Conservation (phyloP, 2,113 vertebrate species). For the Bubalus kerabau region DNA sequence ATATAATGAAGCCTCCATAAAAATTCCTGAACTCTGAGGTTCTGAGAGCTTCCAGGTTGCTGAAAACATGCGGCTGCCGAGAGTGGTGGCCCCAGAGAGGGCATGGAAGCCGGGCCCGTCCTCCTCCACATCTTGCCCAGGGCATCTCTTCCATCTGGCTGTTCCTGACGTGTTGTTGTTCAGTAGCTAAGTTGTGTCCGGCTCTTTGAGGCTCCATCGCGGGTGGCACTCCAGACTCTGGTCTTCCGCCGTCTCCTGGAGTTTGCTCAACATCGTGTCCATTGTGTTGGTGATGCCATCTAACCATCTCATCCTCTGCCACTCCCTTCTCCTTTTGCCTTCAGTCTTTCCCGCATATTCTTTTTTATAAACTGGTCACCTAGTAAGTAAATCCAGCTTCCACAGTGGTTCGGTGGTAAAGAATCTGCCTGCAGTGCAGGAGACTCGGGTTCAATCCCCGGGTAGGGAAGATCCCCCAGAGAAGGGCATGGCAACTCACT, state of each 20-base stretch:
- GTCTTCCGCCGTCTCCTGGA: fast-evolving
- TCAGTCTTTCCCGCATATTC: neutral
- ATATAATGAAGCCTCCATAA: neutral
- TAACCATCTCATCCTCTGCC: neutral
- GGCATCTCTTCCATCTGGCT: neutral
- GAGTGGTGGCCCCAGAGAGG: neutral
- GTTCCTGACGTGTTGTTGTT: neutral
- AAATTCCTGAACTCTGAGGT: neutral
- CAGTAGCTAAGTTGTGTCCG: neutral
- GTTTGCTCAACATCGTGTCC: neutral
- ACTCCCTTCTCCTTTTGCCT: neutral
- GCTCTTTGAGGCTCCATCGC: neutral
- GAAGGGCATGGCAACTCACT: neutral
- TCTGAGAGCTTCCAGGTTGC: neutral
- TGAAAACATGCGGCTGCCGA: neutral
- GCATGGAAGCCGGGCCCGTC: neutral
- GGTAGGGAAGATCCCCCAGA: neutral
- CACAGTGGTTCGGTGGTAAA: fast-evolving
- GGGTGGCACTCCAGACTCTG: neutral
- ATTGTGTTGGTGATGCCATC: fast-evolving
- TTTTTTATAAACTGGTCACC: neutral
- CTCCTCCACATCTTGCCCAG: neutral
- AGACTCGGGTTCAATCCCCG: neutral
- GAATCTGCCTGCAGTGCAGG: neutral
- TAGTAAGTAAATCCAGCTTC: neutral